Evolutionary conservation across 2,888 invertebrate species (phyloP).

Genomic region (Morpho deidamia): DNA sequence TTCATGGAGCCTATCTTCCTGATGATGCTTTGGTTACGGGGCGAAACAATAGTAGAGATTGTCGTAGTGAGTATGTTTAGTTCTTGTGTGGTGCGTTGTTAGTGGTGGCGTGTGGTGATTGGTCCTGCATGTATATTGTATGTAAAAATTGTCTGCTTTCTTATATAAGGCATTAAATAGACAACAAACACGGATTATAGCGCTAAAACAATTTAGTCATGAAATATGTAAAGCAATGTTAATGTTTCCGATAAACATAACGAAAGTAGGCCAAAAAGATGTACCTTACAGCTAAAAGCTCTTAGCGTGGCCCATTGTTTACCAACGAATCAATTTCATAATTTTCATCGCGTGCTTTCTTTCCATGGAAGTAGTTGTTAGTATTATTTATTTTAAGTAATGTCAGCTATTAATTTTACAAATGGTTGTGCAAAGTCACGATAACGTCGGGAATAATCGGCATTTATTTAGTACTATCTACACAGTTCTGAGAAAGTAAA

Average conservation of each 20-base stretch:
- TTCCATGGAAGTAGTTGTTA: constrained; percentile 27
- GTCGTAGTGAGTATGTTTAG: no score
- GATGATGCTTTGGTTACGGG: no score
- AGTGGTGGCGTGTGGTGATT: no score
- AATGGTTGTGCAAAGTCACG: constrained; percentile 14
- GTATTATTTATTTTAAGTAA: constrained; percentile 28
- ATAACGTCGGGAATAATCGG: constrained; percentile 6
- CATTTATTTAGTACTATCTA: constrained; percentile 7
- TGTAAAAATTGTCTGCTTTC: no score
- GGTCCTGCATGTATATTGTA: no score
- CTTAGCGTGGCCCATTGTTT: constrained; percentile 18
- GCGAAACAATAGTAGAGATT: no score
- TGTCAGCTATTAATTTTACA: constrained; percentile 21
- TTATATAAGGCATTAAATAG: no score
- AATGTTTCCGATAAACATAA: not conserved
- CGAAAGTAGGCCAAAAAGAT: not conserved
- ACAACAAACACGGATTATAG: no score
- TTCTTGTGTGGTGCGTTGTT: no score
- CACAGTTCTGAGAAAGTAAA: not conserved
- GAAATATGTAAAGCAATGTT: no score
- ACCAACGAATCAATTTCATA: constrained; percentile 25
- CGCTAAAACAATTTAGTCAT: no score
- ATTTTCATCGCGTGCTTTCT: constrained; percentile 33
- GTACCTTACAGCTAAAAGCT: not conserved
- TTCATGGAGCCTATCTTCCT: no score